Evolutionary conservation across 2,888 invertebrate species (phyloP).

Genomic region (Nineta flava): DNA sequence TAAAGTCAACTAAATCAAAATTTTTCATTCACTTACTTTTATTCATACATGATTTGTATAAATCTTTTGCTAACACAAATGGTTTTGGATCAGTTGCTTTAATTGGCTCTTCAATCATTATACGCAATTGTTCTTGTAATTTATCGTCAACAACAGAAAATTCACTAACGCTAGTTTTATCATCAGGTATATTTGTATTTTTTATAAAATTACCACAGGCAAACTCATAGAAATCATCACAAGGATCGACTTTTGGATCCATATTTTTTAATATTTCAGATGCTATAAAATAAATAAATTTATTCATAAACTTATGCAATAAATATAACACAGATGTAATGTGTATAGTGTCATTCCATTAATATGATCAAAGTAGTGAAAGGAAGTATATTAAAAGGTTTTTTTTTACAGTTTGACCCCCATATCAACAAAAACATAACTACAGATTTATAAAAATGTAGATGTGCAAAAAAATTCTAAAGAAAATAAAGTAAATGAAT

Average conservation of each 20-base stretch:
- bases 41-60: conserved; percentile 82
- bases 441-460: too few species aligned
- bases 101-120: conserved; percentile 50
- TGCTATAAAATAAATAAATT: conserved; percentile 28
- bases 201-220: conserved; percentile 62
- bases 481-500: too few species aligned
- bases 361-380: not conserved
- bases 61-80: conserved; percentile 59
- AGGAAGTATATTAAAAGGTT: not conserved
- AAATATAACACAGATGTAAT: too few species aligned
- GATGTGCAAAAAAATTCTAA: too few species aligned
- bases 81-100: conserved; percentile 45
- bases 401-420: not conserved
- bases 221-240: conserved; percentile 70
- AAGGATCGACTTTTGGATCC: conserved; percentile 55
- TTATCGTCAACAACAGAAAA: conserved; percentile 61
- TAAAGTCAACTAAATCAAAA: not conserved
- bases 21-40: conserved; percentile 46
- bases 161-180: conserved; percentile 61
- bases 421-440: too few species aligned
- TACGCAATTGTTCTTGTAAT: conserved; percentile 54
- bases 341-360: not conserved
- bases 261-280: conserved; percentile 54
- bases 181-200: conserved; percentile 60
- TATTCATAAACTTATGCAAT: not conserved